Base-by-base conservation (phyloP, 2,113 vertebrate species). In the Pitta sordida region DNA sequence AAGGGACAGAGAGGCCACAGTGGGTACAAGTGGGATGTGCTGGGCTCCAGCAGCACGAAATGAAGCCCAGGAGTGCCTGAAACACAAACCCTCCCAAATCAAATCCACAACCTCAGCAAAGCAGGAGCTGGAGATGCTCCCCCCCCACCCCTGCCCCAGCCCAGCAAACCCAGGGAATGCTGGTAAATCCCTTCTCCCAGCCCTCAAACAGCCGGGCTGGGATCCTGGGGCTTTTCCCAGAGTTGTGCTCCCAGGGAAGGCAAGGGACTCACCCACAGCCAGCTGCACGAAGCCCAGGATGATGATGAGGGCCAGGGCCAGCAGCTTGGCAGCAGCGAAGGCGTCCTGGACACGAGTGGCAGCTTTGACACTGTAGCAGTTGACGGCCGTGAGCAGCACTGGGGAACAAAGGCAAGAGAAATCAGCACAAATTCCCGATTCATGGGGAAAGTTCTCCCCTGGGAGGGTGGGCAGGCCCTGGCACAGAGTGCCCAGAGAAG, bases 331-430 rank as follows among this genome's bases (percentile, higher is more conserved):
- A 0, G 98, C 99, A 0, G 99, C 99, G 1, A 99, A 99, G 95
- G 98, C 98, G 11, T 99, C 99, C 96, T 99, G 99, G 15, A 99
- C 99, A 2, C 99, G 98, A 8, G 99, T 99, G 34, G 99, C 99
- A 0, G 99, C 99, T 77, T 98, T 99, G 94, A 99, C 99, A 1
- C 99, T 99, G 98, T 99, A 99, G 94, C 99, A 99, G 97, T 99
- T 99, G 60, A 99, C 97, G 0, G 99, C 98, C 0, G 99, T 99
- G 89, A 99, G 97, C 70, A 99, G 85, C 90, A 99, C 99, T 99
- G 96, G 81, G 75, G 43, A 43, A 44, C 43, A 46, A 46, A 21
- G 7, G 2, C 52, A 21, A 14, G 65, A 3, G 7, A 37, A 11
- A 44, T 0, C 4, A 49, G 4, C 3, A 14, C n/a, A n/a, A n/a